Base-by-base conservation (phyloP, 2,113 vertebrate genomes). In the Cyphomyrus plagiostoma region DNA sequence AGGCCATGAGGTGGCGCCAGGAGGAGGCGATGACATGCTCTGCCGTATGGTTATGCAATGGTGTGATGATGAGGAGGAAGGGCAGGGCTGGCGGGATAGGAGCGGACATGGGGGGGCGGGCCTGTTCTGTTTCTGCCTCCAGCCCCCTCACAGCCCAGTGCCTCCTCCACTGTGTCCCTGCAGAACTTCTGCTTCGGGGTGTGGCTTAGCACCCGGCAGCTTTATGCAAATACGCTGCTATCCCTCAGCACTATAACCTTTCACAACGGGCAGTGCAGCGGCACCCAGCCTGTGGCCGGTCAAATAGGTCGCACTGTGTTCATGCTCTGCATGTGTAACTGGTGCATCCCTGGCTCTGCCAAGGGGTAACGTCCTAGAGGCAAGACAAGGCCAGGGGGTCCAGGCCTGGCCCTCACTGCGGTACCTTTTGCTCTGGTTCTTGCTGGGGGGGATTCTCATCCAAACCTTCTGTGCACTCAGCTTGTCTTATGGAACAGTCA, bases 41-140 rank as follows among this genome's bases (percentile, higher is more conserved):
- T 74, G n/a, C 30, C 62, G 19, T 50, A 52, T 21, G 21, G 84
- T 90, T 90, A 90, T 80, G 85, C 42, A 90, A 90, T 45, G 45
- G n/a, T 46, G 62, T 87, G 80, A 85, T 70, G 80, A 82, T 21
- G 39, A 26, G 42, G 50, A 45, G 66, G n/a, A 66, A 2, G 26
- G 53, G 50, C 42, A 66, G 8, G n/a, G 74, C 74, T 77, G 74
- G 30, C 4, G 35, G 35, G 17, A 3, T 35, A 77, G 26, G 17
- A 35, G 35, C 6, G 35, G 74, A 80, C 15, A 80, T 70, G 62
- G n/a, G 9, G 13, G 4, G 35, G 70, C 4, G 15, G 13, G 6
- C 35, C 30, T 42, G 74, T 42, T 30, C 15, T 17, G 74, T 19
- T 42, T 80, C 35, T 39, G 74, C 35, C 74, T 10, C 70, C 30